Evolutionary conservation across 30 jellyfish, hydroid and myxozoan species (phyloP).

Genomic region (Sanderia malayensis): DNA sequence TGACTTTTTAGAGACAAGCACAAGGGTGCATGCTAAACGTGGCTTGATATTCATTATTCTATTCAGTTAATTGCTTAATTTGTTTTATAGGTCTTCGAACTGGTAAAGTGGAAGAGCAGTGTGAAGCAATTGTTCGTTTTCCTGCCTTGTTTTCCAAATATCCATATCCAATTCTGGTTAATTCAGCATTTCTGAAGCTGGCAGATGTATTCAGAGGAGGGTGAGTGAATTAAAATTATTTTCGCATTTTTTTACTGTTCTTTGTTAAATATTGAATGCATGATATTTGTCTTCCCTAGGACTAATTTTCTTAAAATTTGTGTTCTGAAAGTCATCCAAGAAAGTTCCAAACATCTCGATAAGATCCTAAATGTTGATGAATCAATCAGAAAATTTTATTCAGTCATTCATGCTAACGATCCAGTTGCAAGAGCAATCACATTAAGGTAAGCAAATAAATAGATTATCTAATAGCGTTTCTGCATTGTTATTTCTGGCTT

Average conservation of each 20-base stretch:
- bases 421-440: slow-evolving; percentile 99
- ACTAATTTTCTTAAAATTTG: slow-evolving; percentile 93
- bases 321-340: slow-evolving; percentile 94
- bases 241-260: background rate
- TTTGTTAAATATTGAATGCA: no score
- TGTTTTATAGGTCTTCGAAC: slow-evolving; percentile 80
- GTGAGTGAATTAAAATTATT: slow-evolving; percentile 27
- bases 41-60: background rate
- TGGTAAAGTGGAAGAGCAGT: slow-evolving; percentile 89
- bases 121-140: slow-evolving; percentile 94
- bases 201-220: slow-evolving; percentile 98
- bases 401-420: slow-evolving; percentile 97
- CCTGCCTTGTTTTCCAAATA: slow-evolving; percentile 85
- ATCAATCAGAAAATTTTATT: slow-evolving; percentile 63
- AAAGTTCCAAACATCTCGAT: slow-evolving; percentile 83
- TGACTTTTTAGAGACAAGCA: background rate
- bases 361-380: slow-evolving; percentile 96
- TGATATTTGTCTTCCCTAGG: slow-evolving; percentile 26
- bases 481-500: no score
- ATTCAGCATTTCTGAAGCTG: slow-evolving; percentile 92
- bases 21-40: background rate
- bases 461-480: no score
- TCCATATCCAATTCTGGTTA: slow-evolving; percentile 95
- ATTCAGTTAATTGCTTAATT: background rate
- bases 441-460: slow-evolving; percentile 87